A percentile compares a stretch with the other conserved stretches of the same genome.
Evolutionary conservation across 2,888 invertebrate genomes (phyloP).

Genomic region (Leucoma salicis): DNA sequence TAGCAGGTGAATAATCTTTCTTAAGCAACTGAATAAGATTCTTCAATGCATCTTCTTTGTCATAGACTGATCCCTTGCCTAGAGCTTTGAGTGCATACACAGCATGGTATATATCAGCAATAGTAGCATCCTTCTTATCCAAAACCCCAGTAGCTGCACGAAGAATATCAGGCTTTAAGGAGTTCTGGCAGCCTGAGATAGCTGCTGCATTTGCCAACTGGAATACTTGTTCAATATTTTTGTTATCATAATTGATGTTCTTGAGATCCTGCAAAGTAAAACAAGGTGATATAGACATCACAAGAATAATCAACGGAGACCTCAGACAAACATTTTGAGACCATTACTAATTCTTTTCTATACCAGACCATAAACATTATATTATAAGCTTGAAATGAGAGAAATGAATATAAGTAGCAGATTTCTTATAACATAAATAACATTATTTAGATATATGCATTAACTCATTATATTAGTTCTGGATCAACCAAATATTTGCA

Average conservation of each 20-base stretch:
- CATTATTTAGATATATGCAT: too few species aligned
- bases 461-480: too few species aligned
- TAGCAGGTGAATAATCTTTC: slow-evolving; percentile 90
- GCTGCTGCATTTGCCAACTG: slow-evolving; percentile 85
- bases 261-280: slow-evolving; percentile 49
- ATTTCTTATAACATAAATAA: too few species aligned
- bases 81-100: slow-evolving; percentile 86
- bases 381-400: too few species aligned
- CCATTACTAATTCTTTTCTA: too few species aligned
- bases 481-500: too few species aligned
- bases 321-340: too few species aligned
- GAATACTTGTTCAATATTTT: slow-evolving; percentile 82
- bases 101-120: slow-evolving; percentile 89
- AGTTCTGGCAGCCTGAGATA: slow-evolving; percentile 79
- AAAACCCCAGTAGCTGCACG: slow-evolving; percentile 79
- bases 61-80: slow-evolving; percentile 83
- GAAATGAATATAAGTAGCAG: too few species aligned
- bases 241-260: slow-evolving; percentile 58
- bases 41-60: slow-evolving; percentile 86
- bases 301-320: too few species aligned
- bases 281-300: not conserved
- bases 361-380: too few species aligned
- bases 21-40: slow-evolving; percentile 89
- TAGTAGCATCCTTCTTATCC: slow-evolving; percentile 85
- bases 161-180: slow-evolving; percentile 72